Conservation (phyloP, 1,140 invertebrate species). For the Hyles euphorbiae region DNA sequence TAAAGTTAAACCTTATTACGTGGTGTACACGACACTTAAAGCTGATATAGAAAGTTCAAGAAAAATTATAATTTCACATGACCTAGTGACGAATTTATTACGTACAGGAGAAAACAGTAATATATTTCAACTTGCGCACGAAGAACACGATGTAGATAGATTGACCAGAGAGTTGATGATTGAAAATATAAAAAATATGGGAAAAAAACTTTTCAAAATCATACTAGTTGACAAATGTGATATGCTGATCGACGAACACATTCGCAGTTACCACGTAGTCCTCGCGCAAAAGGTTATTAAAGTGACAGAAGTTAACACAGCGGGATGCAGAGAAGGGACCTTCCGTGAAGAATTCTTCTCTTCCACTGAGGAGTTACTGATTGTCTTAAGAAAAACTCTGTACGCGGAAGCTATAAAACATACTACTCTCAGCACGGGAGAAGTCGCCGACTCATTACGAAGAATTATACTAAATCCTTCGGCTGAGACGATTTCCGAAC, state of each 20-base stretch:
- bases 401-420: not conserved
- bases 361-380: not conserved
- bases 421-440: not conserved
- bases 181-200: constrained; percentile 9
- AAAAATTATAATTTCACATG: not conserved
- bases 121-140: constrained; percentile 1
- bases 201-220: constrained; percentile 1
- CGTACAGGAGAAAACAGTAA: constrained; percentile 1
- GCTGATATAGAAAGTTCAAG: not conserved
- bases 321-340: not conserved
- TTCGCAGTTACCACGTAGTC: constrained; percentile 11
- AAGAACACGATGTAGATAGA: not conserved
- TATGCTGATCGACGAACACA: constrained; percentile 2
- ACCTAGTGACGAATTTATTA: constrained; percentile 7
- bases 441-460: not conserved
- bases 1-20: constrained; percentile 6
- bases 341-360: constrained; percentile 9
- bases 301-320: constrained; percentile 2
- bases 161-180: constrained; percentile 1
- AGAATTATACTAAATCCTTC: not conserved
- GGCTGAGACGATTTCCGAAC: not conserved
- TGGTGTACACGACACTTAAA: constrained; percentile 14
- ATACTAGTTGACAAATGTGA: constrained; percentile 1
- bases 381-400: constrained; percentile 1
- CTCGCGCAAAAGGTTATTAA: constrained; percentile 8